phyloP scores from a whole-genome alignment of 2,888 invertebrate genomes.

The Papilio demoleus region DNA sequence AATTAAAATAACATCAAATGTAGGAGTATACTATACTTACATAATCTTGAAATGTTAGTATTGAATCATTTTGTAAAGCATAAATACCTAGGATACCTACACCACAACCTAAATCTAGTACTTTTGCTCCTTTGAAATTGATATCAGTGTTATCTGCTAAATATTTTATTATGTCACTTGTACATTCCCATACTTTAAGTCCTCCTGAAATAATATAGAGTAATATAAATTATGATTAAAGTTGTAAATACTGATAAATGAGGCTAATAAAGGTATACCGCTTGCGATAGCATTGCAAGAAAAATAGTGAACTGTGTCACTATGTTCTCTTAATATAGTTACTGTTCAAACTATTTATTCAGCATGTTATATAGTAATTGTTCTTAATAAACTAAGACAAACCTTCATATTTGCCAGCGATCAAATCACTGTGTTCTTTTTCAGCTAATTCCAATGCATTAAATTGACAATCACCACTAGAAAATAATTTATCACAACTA shows the following conservation, averaged over 20 bases:
- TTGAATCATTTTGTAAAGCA: conserved; percentile 86
- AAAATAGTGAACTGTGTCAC: too few species aligned
- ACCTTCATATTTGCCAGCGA: conserved; percentile 92
- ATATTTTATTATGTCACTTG: conserved; percentile 89
- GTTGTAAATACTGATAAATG: neutral
- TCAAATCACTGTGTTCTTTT: conserved; percentile 87
- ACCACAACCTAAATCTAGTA: conserved; percentile 97
- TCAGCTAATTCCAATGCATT: conserved; percentile 82
- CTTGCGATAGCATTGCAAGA: too few species aligned
- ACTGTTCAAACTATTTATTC: too few species aligned
- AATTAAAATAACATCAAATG: too few species aligned
- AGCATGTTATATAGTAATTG: too few species aligned
- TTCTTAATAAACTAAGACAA: conserved; percentile 35
- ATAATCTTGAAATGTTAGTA: conserved; percentile 96
- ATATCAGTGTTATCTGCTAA: conserved; percentile 67
- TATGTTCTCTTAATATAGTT: too few species aligned
- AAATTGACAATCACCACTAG: conserved; percentile 55
- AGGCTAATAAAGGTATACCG: too few species aligned
- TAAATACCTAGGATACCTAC: conserved; percentile 94
- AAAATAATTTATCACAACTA: conserved; percentile 57
- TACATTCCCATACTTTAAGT: conserved; percentile 98
- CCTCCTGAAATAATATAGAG: conserved; percentile 87
- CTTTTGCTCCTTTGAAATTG: conserved; percentile 77
- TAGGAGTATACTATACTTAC: conserved; percentile 82
- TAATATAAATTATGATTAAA: neutral